Conservation (phyloP, 2,113 vertebrate genomes). For the Galeopterus variegatus region DNA sequence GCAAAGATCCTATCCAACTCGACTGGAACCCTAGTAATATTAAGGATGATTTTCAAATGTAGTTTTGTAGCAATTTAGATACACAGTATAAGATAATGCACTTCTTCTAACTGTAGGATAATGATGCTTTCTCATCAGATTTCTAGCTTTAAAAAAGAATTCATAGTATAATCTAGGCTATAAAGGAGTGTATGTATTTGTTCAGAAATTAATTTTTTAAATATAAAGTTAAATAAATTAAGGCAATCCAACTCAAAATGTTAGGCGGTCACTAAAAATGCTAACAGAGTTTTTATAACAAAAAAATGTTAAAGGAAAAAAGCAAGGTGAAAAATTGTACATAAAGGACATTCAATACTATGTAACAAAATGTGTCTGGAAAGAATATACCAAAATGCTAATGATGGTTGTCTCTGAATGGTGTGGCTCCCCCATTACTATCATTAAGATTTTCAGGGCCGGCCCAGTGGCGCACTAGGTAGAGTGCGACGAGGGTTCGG, state of each 20-base stretch:
- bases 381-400: constrained; percentile 19
- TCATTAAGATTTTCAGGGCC: constrained; percentile 53
- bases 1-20: constrained; percentile 8
- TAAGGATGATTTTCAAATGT: constrained; percentile 39
- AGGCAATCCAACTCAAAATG: constrained; percentile 53
- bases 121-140: constrained; percentile 34
- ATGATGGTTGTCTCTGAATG: neutral
- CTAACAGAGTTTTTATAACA: constrained; percentile 24
- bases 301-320: constrained; percentile 39
- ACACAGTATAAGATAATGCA: neutral
- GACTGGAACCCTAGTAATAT: neutral
- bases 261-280: constrained; percentile 18
- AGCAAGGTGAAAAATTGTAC: constrained; percentile 31
- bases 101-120: constrained; percentile 43
- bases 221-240: constrained; percentile 15
- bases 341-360: neutral
- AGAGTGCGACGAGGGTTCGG: too few species aligned
- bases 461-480: too few species aligned
- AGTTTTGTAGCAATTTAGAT: neutral
- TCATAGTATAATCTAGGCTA: constrained; percentile 14
- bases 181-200: constrained; percentile 39
- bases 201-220: constrained; percentile 49
- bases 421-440: neutral
- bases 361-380: neutral
- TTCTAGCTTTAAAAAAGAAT: constrained; percentile 5